These are phyloP conservation scores for Pachyseris speciosa DNA, from an alignment of 64 coral and sea anemone genomes.

Conservation along the genomic window DNA sequence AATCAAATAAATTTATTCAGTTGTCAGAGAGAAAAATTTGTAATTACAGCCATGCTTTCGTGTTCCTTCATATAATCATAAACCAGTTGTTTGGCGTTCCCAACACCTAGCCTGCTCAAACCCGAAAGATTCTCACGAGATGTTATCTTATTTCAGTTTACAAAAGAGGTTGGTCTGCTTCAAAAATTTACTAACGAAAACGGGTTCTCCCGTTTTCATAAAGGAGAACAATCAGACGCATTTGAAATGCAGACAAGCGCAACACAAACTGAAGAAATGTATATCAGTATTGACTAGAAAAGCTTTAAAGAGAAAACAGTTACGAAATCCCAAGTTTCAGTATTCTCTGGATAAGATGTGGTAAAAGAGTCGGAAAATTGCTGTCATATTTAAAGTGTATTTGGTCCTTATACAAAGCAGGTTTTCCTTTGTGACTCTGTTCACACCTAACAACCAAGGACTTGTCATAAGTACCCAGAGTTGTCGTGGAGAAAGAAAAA, in stretches of 20 bases:
- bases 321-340: no score
- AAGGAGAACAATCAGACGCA: not conserved
- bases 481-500: not conserved
- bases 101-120: no score
- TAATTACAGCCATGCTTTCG: no score
- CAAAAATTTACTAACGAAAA: slow-evolving; percentile 11
- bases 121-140: no score
- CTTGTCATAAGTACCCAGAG: not conserved
- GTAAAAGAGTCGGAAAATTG: not conserved
- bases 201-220: not conserved
- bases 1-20: no score
- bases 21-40: no score
- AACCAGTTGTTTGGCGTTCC: no score
- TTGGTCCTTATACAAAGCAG: not conserved
- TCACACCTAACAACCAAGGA: not conserved
- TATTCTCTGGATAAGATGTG: no score
- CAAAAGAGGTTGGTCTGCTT: not conserved
- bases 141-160: not conserved
- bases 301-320: no score
- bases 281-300: no score
- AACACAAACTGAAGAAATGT: not conserved
- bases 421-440: not conserved
- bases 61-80: no score
- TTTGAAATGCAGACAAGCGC: not conserved
- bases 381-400: slow-evolving; percentile 2